Conservation (phyloP, 2,113 vertebrate genomes). For the Trochalopteron elliotii region DNA sequence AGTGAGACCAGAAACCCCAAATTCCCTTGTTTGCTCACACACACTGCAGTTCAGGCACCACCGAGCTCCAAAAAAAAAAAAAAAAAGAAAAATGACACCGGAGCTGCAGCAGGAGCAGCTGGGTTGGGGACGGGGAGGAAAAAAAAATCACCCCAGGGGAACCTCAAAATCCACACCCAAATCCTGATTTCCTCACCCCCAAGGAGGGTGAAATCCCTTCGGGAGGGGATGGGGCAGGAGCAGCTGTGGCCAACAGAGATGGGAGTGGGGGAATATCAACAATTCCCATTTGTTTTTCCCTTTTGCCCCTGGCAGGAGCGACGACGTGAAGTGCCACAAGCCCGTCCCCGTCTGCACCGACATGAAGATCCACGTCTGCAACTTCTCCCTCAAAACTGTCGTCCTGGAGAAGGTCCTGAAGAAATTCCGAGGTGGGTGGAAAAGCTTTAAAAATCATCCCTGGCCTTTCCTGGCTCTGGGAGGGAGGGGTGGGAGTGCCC, state of each 20-base stretch:
- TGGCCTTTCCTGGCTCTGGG: accelerated
- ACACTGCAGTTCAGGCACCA: background rate
- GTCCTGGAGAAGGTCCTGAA: conserved; percentile 23
- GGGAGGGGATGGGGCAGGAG: background rate
- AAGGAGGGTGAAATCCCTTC: background rate
- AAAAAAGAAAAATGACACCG: background rate
- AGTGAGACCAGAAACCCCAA: background rate
- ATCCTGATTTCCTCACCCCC: background rate
- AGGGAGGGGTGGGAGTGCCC: background rate
- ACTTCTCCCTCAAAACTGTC: conserved; percentile 30
- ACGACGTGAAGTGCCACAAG: background rate
- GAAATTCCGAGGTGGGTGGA: conserved; percentile 48
- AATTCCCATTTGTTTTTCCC: accelerated
- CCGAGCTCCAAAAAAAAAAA: background rate
- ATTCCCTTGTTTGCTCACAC: background rate
- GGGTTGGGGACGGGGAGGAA: too few relatives aligned
- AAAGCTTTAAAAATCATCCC: background rate
- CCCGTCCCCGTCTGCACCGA: background rate
- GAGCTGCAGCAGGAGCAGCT: background rate
- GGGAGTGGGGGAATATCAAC: accelerated
- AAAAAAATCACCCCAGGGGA: accelerated
- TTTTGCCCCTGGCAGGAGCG: background rate
- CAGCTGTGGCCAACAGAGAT: accelerated
- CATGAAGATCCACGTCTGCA: conserved; percentile 28
- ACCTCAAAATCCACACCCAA: accelerated